Evolutionary conservation across 2,888 invertebrate species (phyloP), one percentile per base, ranked within the genome.

Genomic region (Stegana nigrithorax): DNA sequence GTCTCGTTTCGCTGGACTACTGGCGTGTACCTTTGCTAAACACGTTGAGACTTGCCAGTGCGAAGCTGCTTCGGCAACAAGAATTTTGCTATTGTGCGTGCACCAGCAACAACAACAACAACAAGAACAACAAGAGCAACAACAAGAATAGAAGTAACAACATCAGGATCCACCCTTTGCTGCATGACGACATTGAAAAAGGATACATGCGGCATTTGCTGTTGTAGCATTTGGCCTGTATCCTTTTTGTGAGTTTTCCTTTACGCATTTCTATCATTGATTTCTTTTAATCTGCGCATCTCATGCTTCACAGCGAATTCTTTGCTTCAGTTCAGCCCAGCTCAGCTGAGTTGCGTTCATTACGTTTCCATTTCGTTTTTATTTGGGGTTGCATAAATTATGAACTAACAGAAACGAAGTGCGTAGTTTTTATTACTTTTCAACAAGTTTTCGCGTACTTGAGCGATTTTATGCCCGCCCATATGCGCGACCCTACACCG

Each of bases 61-160:
- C 8, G 10, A 47, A 23, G 4, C 25, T 23, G 12, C 23, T n/a
- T 25, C 21, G 23, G 17, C 10, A 44, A 8, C 47, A 47, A 47
- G 10, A 47, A 23, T 47, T 47, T 47, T 23, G 12, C 47, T 14
- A 47, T 47, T 47, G 47, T 47, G 47, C 47, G 47, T 47, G 23
- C 25, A 47, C 21, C 25, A 47, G n/a, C 36, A 36, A 36, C 10
- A 36, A 7, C 36, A 7, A 7, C 36, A 36, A 36, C 36, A 36
- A 36, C 36, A 7, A 7, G 12, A 36, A 32, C 32, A 2, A 36
- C 10, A 36, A 2, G 2, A 36, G 4, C 36, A 36, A 2, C 10
- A 7, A n/a, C 36, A 36, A 36, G n/a, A 4, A 3, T n/a, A 36
- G n/a, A 36, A n/a, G 36, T 36, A 36, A n/a, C 36, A n/a, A n/a